Percentiles rank a stretch among this genome's conserved stretches.
phyloP scores from a whole-genome alignment of 2,113 vertebrate genomes.

The Oreochromis niloticus region DNA sequence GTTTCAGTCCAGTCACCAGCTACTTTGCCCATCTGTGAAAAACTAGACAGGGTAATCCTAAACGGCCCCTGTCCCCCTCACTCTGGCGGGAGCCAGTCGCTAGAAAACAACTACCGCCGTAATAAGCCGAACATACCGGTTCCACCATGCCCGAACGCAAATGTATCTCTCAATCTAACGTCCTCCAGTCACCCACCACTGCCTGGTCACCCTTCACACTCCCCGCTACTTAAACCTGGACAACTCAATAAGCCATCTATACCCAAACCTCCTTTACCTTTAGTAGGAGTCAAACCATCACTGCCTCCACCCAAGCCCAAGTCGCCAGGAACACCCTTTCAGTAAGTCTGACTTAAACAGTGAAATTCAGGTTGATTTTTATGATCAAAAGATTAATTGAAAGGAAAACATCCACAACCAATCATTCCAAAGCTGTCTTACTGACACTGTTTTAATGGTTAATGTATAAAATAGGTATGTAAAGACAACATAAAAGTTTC shows the following conservation, averaged over 20 bases:
- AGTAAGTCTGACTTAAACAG: slow-evolving; percentile 41
- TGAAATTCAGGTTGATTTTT: neutral
- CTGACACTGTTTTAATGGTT: no score
- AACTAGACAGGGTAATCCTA: slow-evolving; percentile 37
- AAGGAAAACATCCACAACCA: neutral
- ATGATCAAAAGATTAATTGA: neutral
- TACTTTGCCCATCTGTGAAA: slow-evolving; percentile 60
- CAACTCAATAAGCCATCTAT: neutral
- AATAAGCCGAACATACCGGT: neutral
- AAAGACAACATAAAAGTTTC: neutral
- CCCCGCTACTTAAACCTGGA: slow-evolving; percentile 33
- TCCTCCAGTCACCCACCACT: neutral
- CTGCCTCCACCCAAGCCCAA: slow-evolving; percentile 47
- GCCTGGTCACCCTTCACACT: neutral
- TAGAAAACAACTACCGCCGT: neutral
- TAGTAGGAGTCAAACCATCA: slow-evolving; percentile 39
- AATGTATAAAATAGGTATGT: neutral
- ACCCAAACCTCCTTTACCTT: slow-evolving; percentile 58
- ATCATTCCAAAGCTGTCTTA: neutral
- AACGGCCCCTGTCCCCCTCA: neutral
- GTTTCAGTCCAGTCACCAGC: neutral
- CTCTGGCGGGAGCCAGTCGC: neutral
- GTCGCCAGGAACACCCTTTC: slow-evolving; percentile 31
- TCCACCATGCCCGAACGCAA: neutral
- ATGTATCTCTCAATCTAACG: neutral